Evolutionary conservation across 2,888 invertebrate species (phyloP).

Genomic region (Odontothrips loti): DNA sequence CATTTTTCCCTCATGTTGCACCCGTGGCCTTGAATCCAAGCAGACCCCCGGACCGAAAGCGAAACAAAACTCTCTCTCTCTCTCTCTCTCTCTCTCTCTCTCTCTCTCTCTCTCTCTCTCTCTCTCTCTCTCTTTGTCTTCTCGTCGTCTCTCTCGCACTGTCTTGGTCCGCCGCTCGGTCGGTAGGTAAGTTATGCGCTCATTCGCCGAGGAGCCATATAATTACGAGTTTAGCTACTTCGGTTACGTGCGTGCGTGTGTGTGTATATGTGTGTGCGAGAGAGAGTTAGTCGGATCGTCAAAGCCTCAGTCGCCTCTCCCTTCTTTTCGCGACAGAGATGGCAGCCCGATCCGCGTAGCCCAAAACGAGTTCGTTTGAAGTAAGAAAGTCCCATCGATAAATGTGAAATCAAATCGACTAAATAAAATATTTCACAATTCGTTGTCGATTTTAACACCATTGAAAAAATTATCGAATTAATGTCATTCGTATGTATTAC

Average conservation of each 20-base stretch:
- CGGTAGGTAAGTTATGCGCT: constrained; percentile 5
- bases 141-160: neutral
- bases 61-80: no score
- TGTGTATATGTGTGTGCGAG: neutral
- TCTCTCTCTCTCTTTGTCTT: neutral
- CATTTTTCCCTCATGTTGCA: no score
- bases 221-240: constrained; percentile 18
- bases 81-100: no score
- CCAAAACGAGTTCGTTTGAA: no score
- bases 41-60: neutral
- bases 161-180: neutral
- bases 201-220: neutral
- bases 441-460: no score
- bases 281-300: neutral
- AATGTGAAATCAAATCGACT: no score
- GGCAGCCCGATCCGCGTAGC: no score
- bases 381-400: no score
- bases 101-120: neutral
- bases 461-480: no score
- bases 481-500: no score
- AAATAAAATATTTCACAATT: no score
- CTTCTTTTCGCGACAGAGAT: neutral
- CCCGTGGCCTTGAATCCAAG: no score
- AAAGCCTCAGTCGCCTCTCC: neutral
- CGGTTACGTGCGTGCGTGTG: constrained; percentile 10